Percentiles rank a stretch among this genome's conserved stretches.
phyloP scores from a whole-genome alignment of 2,113 vertebrate species.

The Capricornis sumatraensis region DNA sequence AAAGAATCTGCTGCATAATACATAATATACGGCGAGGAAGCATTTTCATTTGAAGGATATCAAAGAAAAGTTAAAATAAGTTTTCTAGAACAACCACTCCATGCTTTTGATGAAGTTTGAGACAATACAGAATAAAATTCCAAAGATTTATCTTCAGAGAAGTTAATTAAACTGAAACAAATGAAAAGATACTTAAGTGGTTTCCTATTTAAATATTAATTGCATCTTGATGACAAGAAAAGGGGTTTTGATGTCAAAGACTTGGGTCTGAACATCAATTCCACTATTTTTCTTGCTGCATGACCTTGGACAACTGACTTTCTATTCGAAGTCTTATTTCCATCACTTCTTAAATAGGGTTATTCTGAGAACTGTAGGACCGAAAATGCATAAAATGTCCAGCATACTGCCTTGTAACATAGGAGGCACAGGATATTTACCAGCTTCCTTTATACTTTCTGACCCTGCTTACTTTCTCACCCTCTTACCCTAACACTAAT shows the following conservation, averaged over 20 bases:
- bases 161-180: conserved; percentile 13
- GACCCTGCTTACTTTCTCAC: not conserved
- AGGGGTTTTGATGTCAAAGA: not conserved
- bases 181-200: not conserved
- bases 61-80: not conserved
- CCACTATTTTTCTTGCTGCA: not conserved
- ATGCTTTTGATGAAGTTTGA: not conserved
- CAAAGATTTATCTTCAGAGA: not conserved
- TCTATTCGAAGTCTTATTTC: not conserved
- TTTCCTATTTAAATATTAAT: not conserved
- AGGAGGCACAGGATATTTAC: rapidly evolving
- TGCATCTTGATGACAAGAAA: not conserved
- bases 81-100: not conserved
- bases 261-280: not conserved
- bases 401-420: too few relatives aligned
- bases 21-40: not conserved
- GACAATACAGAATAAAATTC: not conserved
- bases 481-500: not conserved
- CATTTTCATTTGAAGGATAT: not conserved
- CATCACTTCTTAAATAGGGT: not conserved
- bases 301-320: not conserved
- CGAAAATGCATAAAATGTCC: not conserved
- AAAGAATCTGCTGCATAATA: not conserved
- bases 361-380: not conserved
- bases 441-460: not conserved